A percentile compares a stretch with the other conserved stretches of the same genome.
Evolutionary conservation across 1,140 invertebrate genomes (phyloP).

Genomic region (Drosophila kohkoa): DNA sequence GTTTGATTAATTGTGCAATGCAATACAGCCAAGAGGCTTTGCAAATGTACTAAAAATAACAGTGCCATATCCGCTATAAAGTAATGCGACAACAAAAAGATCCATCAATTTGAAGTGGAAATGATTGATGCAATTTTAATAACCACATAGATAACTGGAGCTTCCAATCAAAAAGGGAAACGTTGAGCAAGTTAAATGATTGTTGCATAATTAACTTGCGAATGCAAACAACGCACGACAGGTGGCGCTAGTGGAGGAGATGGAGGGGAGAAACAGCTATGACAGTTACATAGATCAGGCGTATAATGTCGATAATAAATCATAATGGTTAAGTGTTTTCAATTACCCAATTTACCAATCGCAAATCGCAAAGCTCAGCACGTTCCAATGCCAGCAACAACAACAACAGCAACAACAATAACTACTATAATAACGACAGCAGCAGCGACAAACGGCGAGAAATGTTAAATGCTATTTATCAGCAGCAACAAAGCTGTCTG

Average conservation of each 20-base stretch:
- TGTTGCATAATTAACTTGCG: slow-evolving; percentile 23
- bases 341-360: slow-evolving; percentile 83
- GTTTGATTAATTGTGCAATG: background rate
- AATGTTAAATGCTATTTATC: slow-evolving; percentile 81
- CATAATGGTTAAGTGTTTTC: slow-evolving; percentile 78
- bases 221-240: background rate
- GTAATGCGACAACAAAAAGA: background rate
- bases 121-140: slow-evolving; percentile 51
- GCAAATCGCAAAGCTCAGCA: slow-evolving; percentile 76
- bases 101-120: slow-evolving; percentile 25
- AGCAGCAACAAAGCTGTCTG: slow-evolving; percentile 44
- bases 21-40: background rate
- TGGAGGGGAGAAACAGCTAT: background rate
- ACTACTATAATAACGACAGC: slow-evolving; percentile 16
- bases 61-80: background rate
- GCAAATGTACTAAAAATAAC: slow-evolving; percentile 7
- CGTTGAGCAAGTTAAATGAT: slow-evolving; percentile 12
- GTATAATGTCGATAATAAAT: slow-evolving; percentile 73
- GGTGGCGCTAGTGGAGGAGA: background rate
- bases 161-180: slow-evolving; percentile 4
- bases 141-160: slow-evolving; percentile 16
- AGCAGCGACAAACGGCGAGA: slow-evolving; percentile 28
- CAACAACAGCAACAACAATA: slow-evolving; percentile 15
- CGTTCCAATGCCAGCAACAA: slow-evolving; percentile 58
- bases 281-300: slow-evolving; percentile 51